These are phyloP conservation scores for Premnoplex brunnescens DNA, from an alignment of 2,797 vertebrate genomes.

Conservation along the genomic window DNA sequence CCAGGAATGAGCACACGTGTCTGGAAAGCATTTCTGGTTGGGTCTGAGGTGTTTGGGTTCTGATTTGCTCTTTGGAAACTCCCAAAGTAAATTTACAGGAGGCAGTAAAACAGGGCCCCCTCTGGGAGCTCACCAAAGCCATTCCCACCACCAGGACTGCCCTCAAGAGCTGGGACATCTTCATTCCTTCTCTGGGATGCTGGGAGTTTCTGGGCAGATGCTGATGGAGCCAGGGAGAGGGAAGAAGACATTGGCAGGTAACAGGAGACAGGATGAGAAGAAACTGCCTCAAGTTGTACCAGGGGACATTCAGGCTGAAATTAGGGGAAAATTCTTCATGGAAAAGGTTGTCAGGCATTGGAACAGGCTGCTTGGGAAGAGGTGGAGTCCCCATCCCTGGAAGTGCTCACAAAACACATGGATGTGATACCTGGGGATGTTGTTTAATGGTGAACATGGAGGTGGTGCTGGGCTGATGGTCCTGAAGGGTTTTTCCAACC, in stretches of 20 bases:
- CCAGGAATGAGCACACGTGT: fast-evolving
- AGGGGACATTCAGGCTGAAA: background rate
- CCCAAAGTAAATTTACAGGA: background rate
- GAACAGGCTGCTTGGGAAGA: background rate
- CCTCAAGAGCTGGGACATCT: background rate
- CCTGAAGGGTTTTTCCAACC: background rate
- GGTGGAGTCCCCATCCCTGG: background rate
- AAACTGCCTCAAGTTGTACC: background rate
- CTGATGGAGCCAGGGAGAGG: background rate
- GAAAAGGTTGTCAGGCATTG: background rate
- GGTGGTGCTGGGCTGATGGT: background rate
- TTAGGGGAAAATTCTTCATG: background rate
- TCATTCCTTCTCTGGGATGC: background rate
- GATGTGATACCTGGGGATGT: background rate
- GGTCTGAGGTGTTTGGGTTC: background rate
- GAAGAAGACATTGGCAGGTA: background rate
- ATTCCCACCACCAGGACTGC: background rate
- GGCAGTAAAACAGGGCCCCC: background rate
- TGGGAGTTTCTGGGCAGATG: background rate
- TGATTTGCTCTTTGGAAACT: background rate
- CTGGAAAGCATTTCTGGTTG: background rate
- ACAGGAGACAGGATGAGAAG: background rate
- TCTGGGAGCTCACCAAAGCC: background rate
- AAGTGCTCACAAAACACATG: background rate
- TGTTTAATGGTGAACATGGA: background rate